Percentiles rank a stretch among this genome's conserved stretches.
These are phyloP conservation scores for Cabera pusaria DNA, from an alignment of 2,888 invertebrate genomes.

Conservation along the genomic window DNA sequence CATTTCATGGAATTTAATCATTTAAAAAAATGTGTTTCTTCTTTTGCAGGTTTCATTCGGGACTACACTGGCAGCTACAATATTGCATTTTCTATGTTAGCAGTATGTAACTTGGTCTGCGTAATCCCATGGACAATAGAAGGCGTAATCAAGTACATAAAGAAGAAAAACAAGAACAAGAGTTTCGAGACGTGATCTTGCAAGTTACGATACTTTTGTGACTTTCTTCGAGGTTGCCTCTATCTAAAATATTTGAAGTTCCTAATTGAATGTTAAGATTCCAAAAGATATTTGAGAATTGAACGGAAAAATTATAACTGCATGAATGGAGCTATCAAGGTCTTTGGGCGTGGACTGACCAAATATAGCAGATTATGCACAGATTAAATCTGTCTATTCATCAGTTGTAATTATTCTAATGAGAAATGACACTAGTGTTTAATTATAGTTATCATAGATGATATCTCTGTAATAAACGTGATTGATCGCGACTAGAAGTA, in stretches of 20 bases:
- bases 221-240: slow-evolving; percentile 3
- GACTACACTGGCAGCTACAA: slow-evolving; percentile 84
- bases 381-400: too few species aligned
- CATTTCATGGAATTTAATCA: slow-evolving; percentile 1
- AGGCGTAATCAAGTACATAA: slow-evolving; percentile 53
- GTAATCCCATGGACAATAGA: slow-evolving; percentile 85
- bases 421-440: too few species aligned
- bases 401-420: too few species aligned
- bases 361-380: too few species aligned
- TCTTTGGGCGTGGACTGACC: too few species aligned
- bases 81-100: slow-evolving; percentile 83
- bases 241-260: slow-evolving; percentile 30
- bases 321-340: too few species aligned
- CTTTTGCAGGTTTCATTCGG: slow-evolving; percentile 83
- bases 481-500: too few species aligned
- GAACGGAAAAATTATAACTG: too few species aligned
- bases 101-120: slow-evolving; percentile 82
- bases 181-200: slow-evolving; percentile 29
- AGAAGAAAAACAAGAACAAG: slow-evolving; percentile 28
- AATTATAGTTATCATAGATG: too few species aligned
- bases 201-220: slow-evolving; percentile 7
- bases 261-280: too few species aligned
- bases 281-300: too few species aligned
- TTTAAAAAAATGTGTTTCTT: slow-evolving; percentile 16
- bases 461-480: too few species aligned